phyloP scores from a whole-genome alignment of 2,113 vertebrate genomes.

The Madoqua kirkii region DNA sequence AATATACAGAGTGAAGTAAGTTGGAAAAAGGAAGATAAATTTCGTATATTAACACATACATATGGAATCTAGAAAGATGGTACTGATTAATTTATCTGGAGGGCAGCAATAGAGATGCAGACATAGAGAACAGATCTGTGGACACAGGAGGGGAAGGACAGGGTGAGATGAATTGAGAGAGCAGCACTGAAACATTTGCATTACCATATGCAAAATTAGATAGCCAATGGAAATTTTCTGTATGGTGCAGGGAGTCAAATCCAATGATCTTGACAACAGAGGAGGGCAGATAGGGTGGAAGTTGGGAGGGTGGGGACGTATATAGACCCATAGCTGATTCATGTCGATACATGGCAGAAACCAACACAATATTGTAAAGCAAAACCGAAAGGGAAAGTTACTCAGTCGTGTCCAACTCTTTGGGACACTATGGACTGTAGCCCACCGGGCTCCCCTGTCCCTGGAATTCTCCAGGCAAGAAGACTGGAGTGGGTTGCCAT shows the following conservation, averaged over 20 bases:
- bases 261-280: not conserved
- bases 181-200: not conserved
- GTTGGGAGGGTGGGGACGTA: not conserved
- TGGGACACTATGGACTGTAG: not conserved
- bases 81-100: not conserved
- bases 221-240: not conserved
- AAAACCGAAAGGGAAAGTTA: not conserved
- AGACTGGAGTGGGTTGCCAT: not conserved
- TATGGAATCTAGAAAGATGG: not conserved
- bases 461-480: not conserved
- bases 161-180: not conserved
- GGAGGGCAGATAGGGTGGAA: not conserved
- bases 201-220: not conserved
- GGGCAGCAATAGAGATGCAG: not conserved
- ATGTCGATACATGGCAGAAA: not conserved
- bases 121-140: not conserved
- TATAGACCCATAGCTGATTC: not conserved
- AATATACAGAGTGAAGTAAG: not conserved
- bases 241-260: not conserved
- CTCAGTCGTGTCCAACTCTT: not conserved
- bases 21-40: not conserved
- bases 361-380: not conserved
- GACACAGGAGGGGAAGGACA: not conserved
- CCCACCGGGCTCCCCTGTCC: not conserved
- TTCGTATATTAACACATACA: not conserved